Percentiles rank a stretch among this genome's conserved stretches.
Conservation (phyloP, 2,113 vertebrate genomes). For the Siniperca knerii region DNA sequence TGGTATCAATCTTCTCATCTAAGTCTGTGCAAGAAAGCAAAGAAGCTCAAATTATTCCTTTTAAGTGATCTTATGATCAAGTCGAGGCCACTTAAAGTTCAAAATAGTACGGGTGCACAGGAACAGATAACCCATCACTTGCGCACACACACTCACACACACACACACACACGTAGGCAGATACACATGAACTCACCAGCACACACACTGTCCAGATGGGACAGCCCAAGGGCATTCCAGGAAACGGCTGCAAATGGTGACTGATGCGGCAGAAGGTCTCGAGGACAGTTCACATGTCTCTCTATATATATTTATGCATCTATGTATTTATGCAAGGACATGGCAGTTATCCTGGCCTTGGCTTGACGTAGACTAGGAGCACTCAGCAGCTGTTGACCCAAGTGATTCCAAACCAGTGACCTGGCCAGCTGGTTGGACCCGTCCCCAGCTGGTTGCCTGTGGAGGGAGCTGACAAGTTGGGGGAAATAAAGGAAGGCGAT, state of each 20-base stretch:
- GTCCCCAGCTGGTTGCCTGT: conserved; percentile 42
- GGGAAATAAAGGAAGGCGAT: conserved; percentile 14
- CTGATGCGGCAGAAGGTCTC: conserved; percentile 70
- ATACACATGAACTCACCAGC: conserved; percentile 4
- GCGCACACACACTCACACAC: not conserved
- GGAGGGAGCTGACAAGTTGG: conserved; percentile 51
- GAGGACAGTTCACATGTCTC: conserved; percentile 52
- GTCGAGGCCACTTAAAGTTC: conserved; percentile 6
- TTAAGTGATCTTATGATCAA: not conserved
- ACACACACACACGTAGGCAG: not conserved
- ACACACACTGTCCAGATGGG: conserved; percentile 60
- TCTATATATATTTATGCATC: conserved; percentile 64
- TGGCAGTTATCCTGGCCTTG: conserved; percentile 51
- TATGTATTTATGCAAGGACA: conserved; percentile 72
- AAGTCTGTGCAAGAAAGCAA: not conserved
- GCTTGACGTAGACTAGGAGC: conserved; percentile 57
- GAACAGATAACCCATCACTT: not conserved
- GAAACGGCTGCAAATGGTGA: conserved; percentile 52
- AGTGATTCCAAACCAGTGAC: conserved; percentile 50
- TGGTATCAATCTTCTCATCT: not conserved
- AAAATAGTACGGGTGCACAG: not conserved
- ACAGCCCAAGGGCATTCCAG: conserved; percentile 65
- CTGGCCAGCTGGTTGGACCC: conserved; percentile 71
- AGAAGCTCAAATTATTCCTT: not conserved
- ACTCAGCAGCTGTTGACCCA: conserved; percentile 59